Percentiles rank a stretch among this genome's conserved stretches.
Conservation (phyloP, 2,797 vertebrate genomes). For the Darevskia mixta region DNA sequence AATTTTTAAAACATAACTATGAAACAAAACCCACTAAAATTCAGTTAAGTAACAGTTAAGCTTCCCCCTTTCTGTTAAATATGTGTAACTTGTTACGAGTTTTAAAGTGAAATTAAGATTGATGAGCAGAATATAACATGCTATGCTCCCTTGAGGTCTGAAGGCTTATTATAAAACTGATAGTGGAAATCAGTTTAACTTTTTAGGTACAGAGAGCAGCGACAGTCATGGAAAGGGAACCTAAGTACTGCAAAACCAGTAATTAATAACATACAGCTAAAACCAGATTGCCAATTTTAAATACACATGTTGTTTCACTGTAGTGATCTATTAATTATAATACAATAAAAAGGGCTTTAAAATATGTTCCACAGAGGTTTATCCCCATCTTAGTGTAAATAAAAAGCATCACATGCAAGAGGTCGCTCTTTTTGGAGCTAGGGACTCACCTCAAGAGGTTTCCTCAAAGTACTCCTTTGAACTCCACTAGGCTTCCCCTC, state of each 20-base stretch:
- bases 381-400: background rate
- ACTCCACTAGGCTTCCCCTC: constrained; percentile 77
- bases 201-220: background rate
- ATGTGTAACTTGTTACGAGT: too few relatives aligned
- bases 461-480: constrained; percentile 74
- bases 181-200: too few relatives aligned
- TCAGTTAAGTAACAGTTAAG: background rate
- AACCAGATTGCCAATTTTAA: constrained; percentile 1
- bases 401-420: background rate
- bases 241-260: constrained; percentile 39
- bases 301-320: background rate
- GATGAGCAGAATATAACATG: background rate
- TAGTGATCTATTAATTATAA: background rate
- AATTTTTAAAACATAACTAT: background rate
- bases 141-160: background rate
- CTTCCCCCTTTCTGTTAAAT: background rate
- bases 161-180: too few relatives aligned
- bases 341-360: background rate
- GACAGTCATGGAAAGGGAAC: too few relatives aligned
- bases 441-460: constrained; percentile 86
- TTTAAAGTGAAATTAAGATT: background rate
- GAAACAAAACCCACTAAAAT: background rate
- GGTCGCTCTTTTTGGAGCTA: background rate
- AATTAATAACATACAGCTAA: constrained; percentile 57
- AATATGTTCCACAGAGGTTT: background rate